phyloP scores from a whole-genome alignment of 1,140 invertebrate species.

The Diorhabda sublineata region DNA sequence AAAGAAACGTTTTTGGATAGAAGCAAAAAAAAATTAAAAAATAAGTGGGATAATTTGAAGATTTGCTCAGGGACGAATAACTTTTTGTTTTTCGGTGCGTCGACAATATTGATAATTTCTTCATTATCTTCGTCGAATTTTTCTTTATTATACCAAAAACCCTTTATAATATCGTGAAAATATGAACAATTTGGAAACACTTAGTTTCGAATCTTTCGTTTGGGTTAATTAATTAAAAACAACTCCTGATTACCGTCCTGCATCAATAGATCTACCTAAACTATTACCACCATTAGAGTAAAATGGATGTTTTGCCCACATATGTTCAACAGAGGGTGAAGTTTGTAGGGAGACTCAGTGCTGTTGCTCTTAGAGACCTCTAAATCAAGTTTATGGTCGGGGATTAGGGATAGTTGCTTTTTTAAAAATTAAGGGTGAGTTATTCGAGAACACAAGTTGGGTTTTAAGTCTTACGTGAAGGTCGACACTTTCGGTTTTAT shows the following conservation, averaged over 20 bases:
- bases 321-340: slow-evolving; percentile 1
- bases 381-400: not conserved
- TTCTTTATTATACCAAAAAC: too few relatives aligned
- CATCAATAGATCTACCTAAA: not conserved
- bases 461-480: not conserved
- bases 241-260: not conserved
- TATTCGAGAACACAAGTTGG: not conserved
- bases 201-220: too few relatives aligned
- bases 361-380: not conserved
- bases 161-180: too few relatives aligned
- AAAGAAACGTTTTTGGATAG: too few relatives aligned
- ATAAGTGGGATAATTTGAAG: too few relatives aligned
- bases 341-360: not conserved
- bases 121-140: too few relatives aligned
- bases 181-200: too few relatives aligned
- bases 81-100: too few relatives aligned
- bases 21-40: too few relatives aligned
- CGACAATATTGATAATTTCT: too few relatives aligned
- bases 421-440: not conserved
- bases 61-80: too few relatives aligned
- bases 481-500: not conserved
- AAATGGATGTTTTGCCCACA: slow-evolving; percentile 1
- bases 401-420: not conserved
- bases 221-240: too few relatives aligned
- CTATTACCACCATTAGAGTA: slow-evolving; percentile 2